Evolutionary conservation across 2,113 vertebrate species (phyloP), one percentile per base, ranked within the genome.

Genomic region (Phylloscopus trochilus): DNA sequence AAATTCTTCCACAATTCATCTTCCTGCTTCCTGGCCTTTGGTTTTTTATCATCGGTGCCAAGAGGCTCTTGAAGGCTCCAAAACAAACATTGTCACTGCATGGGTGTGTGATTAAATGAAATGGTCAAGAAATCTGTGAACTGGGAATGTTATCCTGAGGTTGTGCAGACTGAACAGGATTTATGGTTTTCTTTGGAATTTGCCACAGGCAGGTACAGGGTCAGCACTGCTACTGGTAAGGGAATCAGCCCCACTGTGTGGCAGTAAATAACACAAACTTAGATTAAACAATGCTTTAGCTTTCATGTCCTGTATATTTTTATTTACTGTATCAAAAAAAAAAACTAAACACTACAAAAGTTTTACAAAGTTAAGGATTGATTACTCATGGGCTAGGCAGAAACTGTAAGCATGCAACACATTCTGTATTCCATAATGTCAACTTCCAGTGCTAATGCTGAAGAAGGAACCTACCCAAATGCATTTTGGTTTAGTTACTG

Each of bases 381-480:
- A 15, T 83, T 81, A 33, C 37, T 47, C 30, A 68, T 22, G 62
- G 30, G 3, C 13, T 47, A 41, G 22, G n/a, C 27, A 91, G 60
- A 83, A 93, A 37, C 37, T 28, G 18, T 49, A 59, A 83, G 35
- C 0, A 0, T 58, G 15, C 37, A 67, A 27, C 0, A 0, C 0
- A 0, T 47, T 75, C 44, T 2, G 0, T 58, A 15, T 44, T 56
- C 31, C 30, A 26, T 68, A 51, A 26, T 17, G 18, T 30, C 53
- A 86, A 7, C 49, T 72, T 68, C 44, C 47, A 83, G 11, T 43
- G 22, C 47, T 74, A 67, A 8, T 53, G 28, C 35, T 75, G 33
- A 87, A 58, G 67, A 46, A 83, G 33, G 49, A 86, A 79, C 39
- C 44, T 93, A 21, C 63, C 33, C 39, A 58, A 33, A 67, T 20